Conservation (phyloP, 2,888 invertebrate species). For the Holacanthella duospinosa region DNA sequence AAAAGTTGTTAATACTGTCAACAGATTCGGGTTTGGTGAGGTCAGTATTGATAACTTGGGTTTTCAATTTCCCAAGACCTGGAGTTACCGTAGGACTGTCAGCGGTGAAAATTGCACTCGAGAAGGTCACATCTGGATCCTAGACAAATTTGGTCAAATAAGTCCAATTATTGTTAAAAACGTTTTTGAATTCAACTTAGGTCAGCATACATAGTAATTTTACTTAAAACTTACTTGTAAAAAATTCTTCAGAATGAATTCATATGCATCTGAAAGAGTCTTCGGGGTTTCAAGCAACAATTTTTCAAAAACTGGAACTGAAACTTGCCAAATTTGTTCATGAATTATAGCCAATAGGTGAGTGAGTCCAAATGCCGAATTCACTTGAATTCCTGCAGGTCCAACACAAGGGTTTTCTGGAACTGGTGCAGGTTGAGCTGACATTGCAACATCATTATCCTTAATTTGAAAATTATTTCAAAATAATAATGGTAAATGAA, state of each 20-base stretch:
- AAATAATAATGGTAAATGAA: neutral
- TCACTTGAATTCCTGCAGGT: neutral
- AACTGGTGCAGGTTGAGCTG: neutral
- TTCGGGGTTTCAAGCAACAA: neutral
- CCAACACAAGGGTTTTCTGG: neutral
- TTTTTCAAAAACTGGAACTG: slow-evolving; percentile 10
- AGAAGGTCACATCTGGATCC: slow-evolving; percentile 8
- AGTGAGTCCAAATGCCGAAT: slow-evolving; percentile 3
- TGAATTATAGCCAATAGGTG: slow-evolving; percentile 8
- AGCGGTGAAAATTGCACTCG: slow-evolving; percentile 8
- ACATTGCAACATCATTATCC: neutral
- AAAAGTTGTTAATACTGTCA: neutral
- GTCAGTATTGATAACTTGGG: slow-evolving; percentile 7
- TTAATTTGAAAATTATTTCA: neutral
- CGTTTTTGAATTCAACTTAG: neutral
- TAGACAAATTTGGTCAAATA: slow-evolving; percentile 1
- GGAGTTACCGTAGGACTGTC: neutral
- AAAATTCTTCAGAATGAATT: neutral
- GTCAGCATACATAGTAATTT: neutral
- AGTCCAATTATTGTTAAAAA: neutral
- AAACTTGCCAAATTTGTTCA: slow-evolving; percentile 7
- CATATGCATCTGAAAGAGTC: slow-evolving; percentile 11
- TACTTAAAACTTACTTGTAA: neutral
- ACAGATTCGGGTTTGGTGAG: slow-evolving; percentile 6
- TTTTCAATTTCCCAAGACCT: slow-evolving; percentile 3